These are phyloP conservation scores for Linnaemya vulpina DNA, from an alignment of 2,888 invertebrate genomes.

Conservation along the genomic window DNA sequence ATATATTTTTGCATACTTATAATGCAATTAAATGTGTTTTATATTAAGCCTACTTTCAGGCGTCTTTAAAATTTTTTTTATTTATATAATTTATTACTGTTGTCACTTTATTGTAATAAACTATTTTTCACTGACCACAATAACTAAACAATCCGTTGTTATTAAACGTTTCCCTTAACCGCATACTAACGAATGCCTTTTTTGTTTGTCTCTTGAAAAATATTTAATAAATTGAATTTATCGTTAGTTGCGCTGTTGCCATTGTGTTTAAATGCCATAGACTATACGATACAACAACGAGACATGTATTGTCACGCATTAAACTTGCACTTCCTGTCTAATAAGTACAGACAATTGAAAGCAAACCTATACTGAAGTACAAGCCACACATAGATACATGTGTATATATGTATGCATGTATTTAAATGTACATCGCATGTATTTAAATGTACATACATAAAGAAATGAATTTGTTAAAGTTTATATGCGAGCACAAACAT, in stretches of 20 bases:
- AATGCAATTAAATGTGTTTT: no score
- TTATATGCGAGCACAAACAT: neutral
- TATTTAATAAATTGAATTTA: constrained; percentile 53
- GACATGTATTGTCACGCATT: constrained; percentile 69
- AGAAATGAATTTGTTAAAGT: neutral
- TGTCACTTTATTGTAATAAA: constrained; percentile 9
- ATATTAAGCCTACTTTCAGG: neutral
- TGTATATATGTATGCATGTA: neutral
- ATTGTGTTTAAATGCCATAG: constrained; percentile 51
- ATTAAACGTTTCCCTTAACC: constrained; percentile 66
- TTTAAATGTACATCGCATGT: no score
- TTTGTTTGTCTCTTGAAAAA: constrained; percentile 26
- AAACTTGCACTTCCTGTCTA: constrained; percentile 72
- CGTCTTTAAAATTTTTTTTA: neutral
- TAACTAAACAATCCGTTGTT: constrained; percentile 33
- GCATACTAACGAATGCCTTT: constrained; percentile 69
- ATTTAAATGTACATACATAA: neutral
- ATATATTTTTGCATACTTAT: no score
- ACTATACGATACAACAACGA: constrained; percentile 30
- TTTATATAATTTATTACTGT: neutral
- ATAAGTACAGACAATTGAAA: constrained; percentile 21
- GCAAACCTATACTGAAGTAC: constrained; percentile 5
- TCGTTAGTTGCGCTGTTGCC: neutral
- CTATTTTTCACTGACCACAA: neutral
- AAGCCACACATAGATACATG: neutral